Base-by-base conservation (phyloP, 1,140 invertebrate genomes). In the Hycleus phaleratus region DNA sequence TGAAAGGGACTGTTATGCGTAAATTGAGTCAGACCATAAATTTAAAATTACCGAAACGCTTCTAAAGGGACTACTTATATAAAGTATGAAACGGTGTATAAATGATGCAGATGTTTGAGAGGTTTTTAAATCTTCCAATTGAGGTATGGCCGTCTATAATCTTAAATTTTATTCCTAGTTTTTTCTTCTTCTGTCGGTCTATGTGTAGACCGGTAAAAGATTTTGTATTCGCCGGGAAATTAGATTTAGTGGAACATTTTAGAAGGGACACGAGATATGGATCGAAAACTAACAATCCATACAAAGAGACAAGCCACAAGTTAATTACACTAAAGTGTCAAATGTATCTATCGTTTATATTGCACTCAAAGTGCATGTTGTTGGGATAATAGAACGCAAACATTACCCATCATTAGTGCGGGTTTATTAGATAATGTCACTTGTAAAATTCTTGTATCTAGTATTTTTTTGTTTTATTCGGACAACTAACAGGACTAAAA, bases 81-180 rank as follows among this genome's bases (percentile, higher is more conserved):
- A 32, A 46, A 61, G 61, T 43, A 53, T 64, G 61, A 63, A 63
- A 61, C 54, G 46, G 46, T 18, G 18, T 50, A 54, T 63, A 60
- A 58, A 63, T 63, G 62, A 58, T 60, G 62, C 55, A 59, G 59
- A 60, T 59, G 58, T 59, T 63, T 49, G 59, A 63, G 59, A 50
- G 59, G 18, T 57, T 60, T 58, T 58, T 57, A 63, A 63, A 63
- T 60, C 54, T 47, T 54, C 49, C 52, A 52, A 53, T 48, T 38
- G 38, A 18, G 18, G 18, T 18, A 18, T 18, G 18, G 18, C 2
- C 18, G 18, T 18, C 18, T 18, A 18, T 18, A 18, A 18, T 18
- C 18, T 18, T 18, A 18, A 18, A 18, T 1, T 18, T 18, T 18
- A 18, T 18, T 18, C 18, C 18, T 1, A 18, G 18, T 18, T 18